Conservation (phyloP, 2,797 vertebrate species). For the Myiothlypis coronata region DNA sequence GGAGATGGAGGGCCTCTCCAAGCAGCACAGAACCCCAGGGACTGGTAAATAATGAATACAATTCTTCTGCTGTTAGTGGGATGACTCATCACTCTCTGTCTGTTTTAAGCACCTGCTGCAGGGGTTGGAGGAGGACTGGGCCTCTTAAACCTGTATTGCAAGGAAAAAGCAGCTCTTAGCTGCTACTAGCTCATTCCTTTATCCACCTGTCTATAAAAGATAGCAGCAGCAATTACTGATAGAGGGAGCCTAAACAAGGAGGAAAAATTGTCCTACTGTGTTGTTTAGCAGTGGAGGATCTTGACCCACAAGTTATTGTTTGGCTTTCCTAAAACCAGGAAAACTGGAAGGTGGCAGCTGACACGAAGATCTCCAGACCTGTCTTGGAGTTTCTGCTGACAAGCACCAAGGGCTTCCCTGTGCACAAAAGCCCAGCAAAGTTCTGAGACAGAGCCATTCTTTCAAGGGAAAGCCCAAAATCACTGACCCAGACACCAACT, state of each 20-base stretch:
- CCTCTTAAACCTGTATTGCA: neutral
- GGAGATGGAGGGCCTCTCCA: neutral
- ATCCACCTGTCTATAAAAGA: neutral
- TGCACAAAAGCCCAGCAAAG: neutral
- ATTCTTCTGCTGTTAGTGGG: neutral
- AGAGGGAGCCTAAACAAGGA: neutral
- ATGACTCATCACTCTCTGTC: slow-evolving; percentile 6
- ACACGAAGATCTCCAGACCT: neutral
- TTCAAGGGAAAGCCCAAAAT: neutral
- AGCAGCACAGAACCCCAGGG: neutral
- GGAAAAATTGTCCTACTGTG: neutral
- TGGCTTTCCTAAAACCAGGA: neutral
- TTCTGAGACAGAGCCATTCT: neutral
- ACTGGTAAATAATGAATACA: slow-evolving; percentile 39
- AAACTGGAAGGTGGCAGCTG: neutral
- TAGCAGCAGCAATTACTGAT: neutral
- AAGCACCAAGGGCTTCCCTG: accelerated
- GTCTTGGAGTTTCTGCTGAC: neutral
- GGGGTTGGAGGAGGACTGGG: neutral
- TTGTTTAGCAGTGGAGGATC: neutral
- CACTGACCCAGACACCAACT: neutral
- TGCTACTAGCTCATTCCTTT: neutral
- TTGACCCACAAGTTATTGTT: neutral
- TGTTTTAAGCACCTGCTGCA: neutral
- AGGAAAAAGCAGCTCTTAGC: neutral